Base-by-base conservation (phyloP, 2,113 vertebrate genomes). In the Sapajus apella region DNA sequence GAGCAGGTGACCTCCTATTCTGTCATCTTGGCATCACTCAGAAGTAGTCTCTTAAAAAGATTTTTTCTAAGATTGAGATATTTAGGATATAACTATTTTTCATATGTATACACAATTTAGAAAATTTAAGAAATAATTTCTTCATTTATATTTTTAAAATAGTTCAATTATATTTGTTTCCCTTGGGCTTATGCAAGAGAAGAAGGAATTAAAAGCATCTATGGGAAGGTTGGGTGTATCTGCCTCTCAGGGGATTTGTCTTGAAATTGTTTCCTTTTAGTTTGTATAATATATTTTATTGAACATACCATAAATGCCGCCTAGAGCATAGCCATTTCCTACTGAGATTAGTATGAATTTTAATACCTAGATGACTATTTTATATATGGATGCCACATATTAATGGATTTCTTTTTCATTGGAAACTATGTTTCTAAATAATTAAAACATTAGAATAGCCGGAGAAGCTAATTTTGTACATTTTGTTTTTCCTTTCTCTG, bases 391-490 rank as follows among this genome's bases (percentile, higher is more conserved):
- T 96, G 40, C 4, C 72, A 23, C 16, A 30, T 55, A 58, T 79
- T 79, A 86, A 83, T 95, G 68, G 47, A 70, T 64, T 80, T 81
- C 10, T 91, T 52, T 55, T 88, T 88, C n/a, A 90, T 93, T 92
- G 61, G 30, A 89, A 87, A 77, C 6, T 95, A 30, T 89, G 50
- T 77, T 58, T 58, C 40, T 94, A 83, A 90, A 45, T 85, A 91
- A 37, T 52, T 87, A 61, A 68, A 86, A 73, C 43, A 89, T 82
- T 85, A 83, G 20, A 95, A 47, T 91, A 79, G 17, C 35, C 87
- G 0, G 27, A 68, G 12, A 73, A 64, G 30, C 35, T 92, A n/a
- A 86, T 73, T 92, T 92, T 95, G 16, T 13, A 79, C 23, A 8
- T 92, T 86, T 89, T 61, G 30, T 45, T 89, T 86, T 76, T 82